Conservation (phyloP, 2,888 invertebrate species). For the Scaptodrosophila latifasciaeformis region DNA sequence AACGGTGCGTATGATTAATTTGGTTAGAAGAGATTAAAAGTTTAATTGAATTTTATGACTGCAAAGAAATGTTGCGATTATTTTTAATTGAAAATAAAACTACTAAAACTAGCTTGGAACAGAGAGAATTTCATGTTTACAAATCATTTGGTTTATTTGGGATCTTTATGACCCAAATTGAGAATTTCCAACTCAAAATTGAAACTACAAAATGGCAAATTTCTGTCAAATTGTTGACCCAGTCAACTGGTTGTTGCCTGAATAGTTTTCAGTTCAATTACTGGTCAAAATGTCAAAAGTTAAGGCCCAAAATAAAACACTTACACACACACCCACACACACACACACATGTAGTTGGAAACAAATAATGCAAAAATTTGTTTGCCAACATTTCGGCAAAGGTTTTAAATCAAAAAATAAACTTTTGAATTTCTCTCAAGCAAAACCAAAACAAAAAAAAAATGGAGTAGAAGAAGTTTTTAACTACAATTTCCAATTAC, state of each 20-base stretch:
- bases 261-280: conserved; percentile 50
- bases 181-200: conserved; percentile 20
- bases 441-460: background rate
- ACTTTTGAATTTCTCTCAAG: conserved; percentile 47
- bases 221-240: too few relatives aligned
- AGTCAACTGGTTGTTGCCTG: conserved; percentile 31
- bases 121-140: background rate
- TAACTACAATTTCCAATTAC: conserved; percentile 66
- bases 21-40: conserved; percentile 40
- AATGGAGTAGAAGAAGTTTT: conserved; percentile 36
- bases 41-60: conserved; percentile 59
- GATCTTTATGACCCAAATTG: too few relatives aligned
- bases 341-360: too few relatives aligned
- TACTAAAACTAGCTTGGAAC: background rate
- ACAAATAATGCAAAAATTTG: background rate
- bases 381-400: conserved; percentile 13
- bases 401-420: conserved; percentile 45
- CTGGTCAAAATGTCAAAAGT: conserved; percentile 42
- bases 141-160: too few relatives aligned
- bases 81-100: conserved; percentile 49
- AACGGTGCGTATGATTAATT: conserved; percentile 61
- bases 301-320: conserved; percentile 23
- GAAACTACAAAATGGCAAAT: conserved; percentile 32
- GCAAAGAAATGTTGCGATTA: too few relatives aligned
- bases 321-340: too few relatives aligned